Evolutionary conservation across 2,888 invertebrate genomes (phyloP).

Genomic region (Eristalis pertinax): DNA sequence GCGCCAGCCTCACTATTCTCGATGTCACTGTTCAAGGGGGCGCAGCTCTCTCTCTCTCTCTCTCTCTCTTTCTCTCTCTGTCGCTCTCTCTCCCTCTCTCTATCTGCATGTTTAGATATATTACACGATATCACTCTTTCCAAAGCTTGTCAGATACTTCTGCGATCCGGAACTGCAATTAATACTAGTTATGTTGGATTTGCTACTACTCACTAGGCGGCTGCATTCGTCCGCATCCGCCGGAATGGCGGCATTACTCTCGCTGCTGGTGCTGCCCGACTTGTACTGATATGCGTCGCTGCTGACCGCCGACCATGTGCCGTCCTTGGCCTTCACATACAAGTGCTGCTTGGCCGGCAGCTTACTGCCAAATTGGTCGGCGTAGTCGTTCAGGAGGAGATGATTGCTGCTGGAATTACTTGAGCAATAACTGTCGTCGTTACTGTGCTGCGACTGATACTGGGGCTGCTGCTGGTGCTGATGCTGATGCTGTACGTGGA

Average conservation of each 20-base stretch:
- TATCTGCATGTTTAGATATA: not conserved
- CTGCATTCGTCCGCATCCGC: constrained; percentile 68
- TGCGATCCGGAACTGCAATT: constrained; percentile 75
- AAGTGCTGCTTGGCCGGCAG: constrained; percentile 80
- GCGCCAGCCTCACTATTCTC: not conserved
- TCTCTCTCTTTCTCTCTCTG: too few species aligned
- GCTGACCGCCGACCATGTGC: constrained; percentile 80
- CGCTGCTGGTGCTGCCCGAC: constrained; percentile 74
- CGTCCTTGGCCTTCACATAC: constrained; percentile 81
- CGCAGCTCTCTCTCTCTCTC: not conserved
- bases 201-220: constrained; percentile 73
- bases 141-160: constrained; percentile 81
- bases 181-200: constrained; percentile 73
- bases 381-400: constrained; percentile 59
- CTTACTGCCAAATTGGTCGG: constrained; percentile 78
- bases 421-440: constrained; percentile 75
- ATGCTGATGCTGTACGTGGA: not conserved
- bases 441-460: constrained; percentile 40
- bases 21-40: not conserved
- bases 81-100: too few species aligned
- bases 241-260: constrained; percentile 63
- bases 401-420: constrained; percentile 74
- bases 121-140: constrained; percentile 81
- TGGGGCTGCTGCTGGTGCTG: constrained; percentile 12
- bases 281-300: constrained; percentile 80